Base-by-base conservation (phyloP, 1,140 invertebrate genomes). In the Trissolcus basalis region DNA sequence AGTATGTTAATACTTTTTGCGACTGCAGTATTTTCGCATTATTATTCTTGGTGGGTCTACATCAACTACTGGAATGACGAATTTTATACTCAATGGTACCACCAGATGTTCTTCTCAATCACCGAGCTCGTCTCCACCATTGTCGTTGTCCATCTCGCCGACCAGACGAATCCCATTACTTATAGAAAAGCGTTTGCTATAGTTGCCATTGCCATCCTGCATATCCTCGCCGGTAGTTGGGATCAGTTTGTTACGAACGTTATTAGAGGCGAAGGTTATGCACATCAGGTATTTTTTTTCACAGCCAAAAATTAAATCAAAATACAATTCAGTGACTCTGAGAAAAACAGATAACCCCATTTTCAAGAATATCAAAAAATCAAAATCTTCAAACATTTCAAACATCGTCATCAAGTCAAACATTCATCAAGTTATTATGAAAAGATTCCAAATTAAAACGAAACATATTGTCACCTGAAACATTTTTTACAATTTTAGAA, bases 11-110 rank as follows among this genome's bases (percentile, higher is more conserved):
- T 92, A 9, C 87, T 95, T 1, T 94, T 95, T 79, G 74, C 91
- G 4, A 88, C 91, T 10, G 92, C 93, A 15, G 85, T 95, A 54
- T 95, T 94, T 82, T 94, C 94, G 0, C 93, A 96, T 81, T 95
- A 95, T 81, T 96, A 95, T 81, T 91, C 93, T 0, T 95, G 93
- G 93, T 96, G 94, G 94, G 91, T 91, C 14, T 94, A 93, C 74
- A 92, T 95, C 59, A 95, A 94, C 86, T 96, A 95, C 80, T 94
- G 93, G 90, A 96, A 96, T 79, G 94, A 96, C 73, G 93, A 94
- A 55, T 95, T 93, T 80, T 95, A 94, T 84, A 91, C 89, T 8
- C 92, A 93, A 78, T 93, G 92, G 92, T 91, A 93, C 72, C 92
- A 94, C 83, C 94, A 96, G 79, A 83, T 94, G 68, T 93, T 94